phyloP scores from a whole-genome alignment of 2,888 invertebrate species.

The Hirtodrosophila histrioides region DNA sequence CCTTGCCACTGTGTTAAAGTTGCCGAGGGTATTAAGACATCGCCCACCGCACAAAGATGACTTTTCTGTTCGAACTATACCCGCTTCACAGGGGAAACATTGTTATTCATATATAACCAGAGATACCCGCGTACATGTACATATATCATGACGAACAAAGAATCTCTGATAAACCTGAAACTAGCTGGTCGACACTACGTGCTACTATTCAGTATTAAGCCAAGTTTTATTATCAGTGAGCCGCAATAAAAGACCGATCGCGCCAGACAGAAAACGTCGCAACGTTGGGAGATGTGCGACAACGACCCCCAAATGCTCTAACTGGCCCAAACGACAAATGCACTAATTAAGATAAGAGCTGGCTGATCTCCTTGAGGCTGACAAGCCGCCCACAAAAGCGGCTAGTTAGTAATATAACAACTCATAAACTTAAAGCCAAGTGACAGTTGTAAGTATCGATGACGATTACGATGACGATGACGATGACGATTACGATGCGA shows the following conservation, averaged over 20 bases:
- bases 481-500: not conserved
- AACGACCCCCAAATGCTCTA: slow-evolving; percentile 15
- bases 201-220: not conserved
- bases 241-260: too few relatives aligned
- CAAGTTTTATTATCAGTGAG: not conserved
- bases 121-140: too few relatives aligned
- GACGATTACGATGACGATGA: not conserved
- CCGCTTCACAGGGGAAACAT: too few relatives aligned
- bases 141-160: too few relatives aligned
- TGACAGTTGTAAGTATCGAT: slow-evolving; percentile 1
- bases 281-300: slow-evolving; percentile 2
- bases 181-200: not conserved
- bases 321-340: slow-evolving; percentile 20
- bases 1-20: too few relatives aligned
- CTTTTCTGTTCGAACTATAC: too few relatives aligned
- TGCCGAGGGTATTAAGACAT: too few relatives aligned
- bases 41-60: too few relatives aligned
- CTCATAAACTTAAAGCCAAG: not conserved
- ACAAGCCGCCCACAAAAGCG: slow-evolving; percentile 7
- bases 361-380: slow-evolving; percentile 18
- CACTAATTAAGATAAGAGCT: slow-evolving; percentile 36
- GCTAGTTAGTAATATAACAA: not conserved
- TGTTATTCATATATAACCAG: too few relatives aligned
- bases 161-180: too few relatives aligned
- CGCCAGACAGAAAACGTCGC: not conserved